These are phyloP conservation scores for Adela reaumurella DNA, from an alignment of 2,888 invertebrate genomes.

Conservation along the genomic window DNA sequence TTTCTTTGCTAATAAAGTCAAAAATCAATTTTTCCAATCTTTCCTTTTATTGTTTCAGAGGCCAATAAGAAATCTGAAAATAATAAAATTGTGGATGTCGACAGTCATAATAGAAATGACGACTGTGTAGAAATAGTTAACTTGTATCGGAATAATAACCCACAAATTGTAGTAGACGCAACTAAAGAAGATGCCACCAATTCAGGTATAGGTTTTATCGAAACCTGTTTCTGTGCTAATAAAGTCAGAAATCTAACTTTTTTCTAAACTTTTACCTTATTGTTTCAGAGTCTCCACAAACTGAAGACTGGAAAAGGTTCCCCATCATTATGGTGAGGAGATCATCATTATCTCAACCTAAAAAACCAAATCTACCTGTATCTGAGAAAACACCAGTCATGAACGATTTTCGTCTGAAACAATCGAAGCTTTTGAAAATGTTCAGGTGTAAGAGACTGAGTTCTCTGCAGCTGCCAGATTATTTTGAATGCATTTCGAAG, in stretches of 20 bases:
- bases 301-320: not conserved
- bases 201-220: no score
- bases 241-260: not conserved
- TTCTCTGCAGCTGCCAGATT: constrained; percentile 4
- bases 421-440: no score
- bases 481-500: constrained; percentile 27
- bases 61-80: not conserved
- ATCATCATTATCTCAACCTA: not conserved
- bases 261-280: not conserved
- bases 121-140: not conserved
- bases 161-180: no score
- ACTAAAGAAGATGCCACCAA: no score
- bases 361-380: no score
- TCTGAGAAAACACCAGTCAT: no score
- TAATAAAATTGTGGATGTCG: not conserved
- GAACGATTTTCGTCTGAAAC: no score
- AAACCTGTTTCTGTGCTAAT: no score
- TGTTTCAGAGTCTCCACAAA: not conserved
- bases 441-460: not conserved
- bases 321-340: not conserved
- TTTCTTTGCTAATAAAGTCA: no score
- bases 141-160: no score
- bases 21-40: not conserved
- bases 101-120: no score
- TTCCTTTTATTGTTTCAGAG: not conserved